A percentile compares a stretch with the other conserved stretches of the same genome.
phyloP scores from a whole-genome alignment of 1,140 invertebrate genomes.

The Chironomus tepperi region DNA sequence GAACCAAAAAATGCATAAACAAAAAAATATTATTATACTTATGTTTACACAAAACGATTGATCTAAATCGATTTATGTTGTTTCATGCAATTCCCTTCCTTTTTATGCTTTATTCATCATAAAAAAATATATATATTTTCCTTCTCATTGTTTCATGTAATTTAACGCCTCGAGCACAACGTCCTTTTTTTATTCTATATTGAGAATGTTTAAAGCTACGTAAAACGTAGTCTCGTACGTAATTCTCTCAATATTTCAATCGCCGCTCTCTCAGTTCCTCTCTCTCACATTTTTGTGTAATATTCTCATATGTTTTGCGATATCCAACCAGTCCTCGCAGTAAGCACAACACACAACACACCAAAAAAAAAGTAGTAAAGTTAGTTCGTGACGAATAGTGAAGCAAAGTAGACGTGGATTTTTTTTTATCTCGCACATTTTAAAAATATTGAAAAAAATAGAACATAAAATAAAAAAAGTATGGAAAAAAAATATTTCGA shows the following conservation, averaged over 20 bases:
- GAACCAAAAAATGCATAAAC: not conserved
- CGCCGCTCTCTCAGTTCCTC: not conserved
- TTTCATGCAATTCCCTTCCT: not conserved
- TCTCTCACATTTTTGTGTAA: slow-evolving; percentile 1
- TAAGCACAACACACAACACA: not conserved
- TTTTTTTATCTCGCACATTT: not conserved
- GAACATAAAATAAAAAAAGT: no score
- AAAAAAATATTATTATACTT: not conserved
- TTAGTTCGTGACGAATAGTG: not conserved
- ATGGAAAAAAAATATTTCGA: no score
- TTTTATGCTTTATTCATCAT: not conserved
- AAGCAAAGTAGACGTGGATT: not conserved
- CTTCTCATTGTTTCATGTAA: not conserved
- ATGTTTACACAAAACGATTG: slow-evolving; percentile 13
- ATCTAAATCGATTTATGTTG: slow-evolving; percentile 13
- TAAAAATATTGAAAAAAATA: not conserved
- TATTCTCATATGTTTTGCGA: not conserved
- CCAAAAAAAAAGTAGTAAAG: not conserved
- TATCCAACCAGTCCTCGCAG: not conserved
- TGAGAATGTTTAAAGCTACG: no score
- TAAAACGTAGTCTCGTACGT: no score
- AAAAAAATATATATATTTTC: no score
- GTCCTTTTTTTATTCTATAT: no score
- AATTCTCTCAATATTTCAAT: no score
- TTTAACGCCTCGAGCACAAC: not conserved